Base-by-base conservation (phyloP, 2,113 vertebrate genomes). In the Oncorhynchus keta region DNA sequence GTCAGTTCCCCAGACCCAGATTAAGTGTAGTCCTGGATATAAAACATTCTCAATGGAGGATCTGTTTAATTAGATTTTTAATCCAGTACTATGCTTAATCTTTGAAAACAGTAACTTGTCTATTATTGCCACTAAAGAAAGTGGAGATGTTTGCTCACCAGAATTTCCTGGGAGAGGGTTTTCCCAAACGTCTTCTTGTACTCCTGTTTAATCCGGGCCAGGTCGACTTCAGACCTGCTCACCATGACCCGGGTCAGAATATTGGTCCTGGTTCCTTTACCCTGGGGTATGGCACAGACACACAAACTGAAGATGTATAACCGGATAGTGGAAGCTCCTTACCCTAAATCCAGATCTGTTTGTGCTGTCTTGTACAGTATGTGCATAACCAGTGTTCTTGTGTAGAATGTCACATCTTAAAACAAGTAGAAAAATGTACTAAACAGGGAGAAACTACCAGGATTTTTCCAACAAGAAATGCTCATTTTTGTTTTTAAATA, bases 211-310 rank as follows among this genome's bases (percentile, higher is more conserved):
- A 99, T 97, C 5, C 85, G 87, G 70, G 91, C 93, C 95, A 99
- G 81, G 72, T 99, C 97, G 0, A 96, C 83, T 85, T 99, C 98
- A 26, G 96, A 95, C 65, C 96, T 96, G 1, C 95, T 95, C 81
- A 98, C 95, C 93, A 99, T 95, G 79, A 98, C 92, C 70, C 98
- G 95, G 72, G 94, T 97, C 75, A 99, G 82, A n/a, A 91, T 85
- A 72, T 91, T 84, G 71, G 95, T 92, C 6, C 88, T 91, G 5
- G 95, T 96, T 45, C 96, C 96, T 79, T 67, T 68, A 3, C 97
- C 97, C 97, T 95, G 64, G 72, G 35, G 26, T 62, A 3, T 3
- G 49, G 20, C 65, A 65, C 57, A 1, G 1, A 82, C 3, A 76
- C 55, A 81, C 49, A 69, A 22, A 62, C 5, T n/a, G 59, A 62